These are phyloP conservation scores for Cyaniris semiargus DNA, from an alignment of 2,888 invertebrate species.

Conservation along the genomic window DNA sequence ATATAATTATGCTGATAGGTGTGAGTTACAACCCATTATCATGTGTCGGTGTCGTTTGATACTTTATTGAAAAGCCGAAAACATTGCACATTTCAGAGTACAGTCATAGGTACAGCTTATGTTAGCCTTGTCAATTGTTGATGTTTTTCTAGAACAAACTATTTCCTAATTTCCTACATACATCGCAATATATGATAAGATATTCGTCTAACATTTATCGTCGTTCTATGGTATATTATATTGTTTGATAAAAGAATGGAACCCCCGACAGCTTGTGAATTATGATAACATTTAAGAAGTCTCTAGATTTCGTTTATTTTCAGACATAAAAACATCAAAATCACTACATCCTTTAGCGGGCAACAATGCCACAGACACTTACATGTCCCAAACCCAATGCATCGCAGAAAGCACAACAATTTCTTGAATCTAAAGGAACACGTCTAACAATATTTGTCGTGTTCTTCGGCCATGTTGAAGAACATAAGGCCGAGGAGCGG, in stretches of 20 bases:
- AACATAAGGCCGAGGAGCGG: slow-evolving; percentile 60
- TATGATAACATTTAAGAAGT: too few relatives aligned
- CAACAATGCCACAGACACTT: too few relatives aligned
- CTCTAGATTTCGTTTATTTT: background rate
- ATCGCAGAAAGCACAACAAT: background rate
- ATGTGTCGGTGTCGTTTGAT: background rate
- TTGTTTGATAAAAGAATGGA: too few relatives aligned
- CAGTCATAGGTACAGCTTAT: too few relatives aligned
- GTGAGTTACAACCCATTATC: background rate
- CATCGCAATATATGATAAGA: too few relatives aligned
- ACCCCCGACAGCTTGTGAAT: too few relatives aligned
- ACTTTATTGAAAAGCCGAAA: background rate
- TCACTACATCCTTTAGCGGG: background rate
- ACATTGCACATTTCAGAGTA: background rate
- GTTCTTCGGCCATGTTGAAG: slow-evolving; percentile 53
- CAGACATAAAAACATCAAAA: background rate
- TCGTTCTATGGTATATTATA: too few relatives aligned
- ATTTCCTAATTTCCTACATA: background rate
- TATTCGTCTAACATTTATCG: too few relatives aligned
- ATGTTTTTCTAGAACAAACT: background rate
- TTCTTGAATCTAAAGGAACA: background rate
- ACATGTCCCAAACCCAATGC: too few relatives aligned
- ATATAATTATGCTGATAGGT: background rate
- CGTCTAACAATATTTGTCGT: background rate
- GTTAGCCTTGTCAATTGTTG: background rate